Base-by-base conservation (phyloP, 37 sponge, comb jelly and placozoan species). In the Agelas oroides region DNA sequence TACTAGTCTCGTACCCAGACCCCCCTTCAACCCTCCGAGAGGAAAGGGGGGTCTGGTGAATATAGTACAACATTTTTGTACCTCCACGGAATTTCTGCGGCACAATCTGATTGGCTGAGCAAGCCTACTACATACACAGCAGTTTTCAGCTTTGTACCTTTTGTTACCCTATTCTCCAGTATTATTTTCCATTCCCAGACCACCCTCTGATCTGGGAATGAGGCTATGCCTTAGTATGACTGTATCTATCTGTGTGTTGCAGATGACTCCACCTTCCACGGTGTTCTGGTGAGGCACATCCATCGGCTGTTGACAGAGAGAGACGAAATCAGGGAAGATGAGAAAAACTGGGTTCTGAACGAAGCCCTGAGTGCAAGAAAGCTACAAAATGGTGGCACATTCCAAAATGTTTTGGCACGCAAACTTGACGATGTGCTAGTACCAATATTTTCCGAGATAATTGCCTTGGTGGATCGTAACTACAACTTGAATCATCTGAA, bases 341-440 rank as follows among this genome's bases (percentile, higher is more conserved):
- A 69, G 16, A 77, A 41, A 55, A 37, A 84, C 18, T 92, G 93
- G 93, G 89, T 79, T 1, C 53, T 88, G 12, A 71, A 55, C 52
- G 93, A 92, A 57, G 85, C 93, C 12, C 53, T 92, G 76, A 57
- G 81, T 79, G 36, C 73, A 35, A 71, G 61, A 35, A 92, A 78
- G 23, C 88, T 92, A 11, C 79, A 83, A 52, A 59, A 78, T 61
- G 84, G 92, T 34, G 92, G 92, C 30, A 92, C 92, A 35, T 87
- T 87, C 74, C 54, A 64, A 35, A 92, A 87, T 33, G 66, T 66
- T 5, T 62, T 92, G 32, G 17, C 83, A 33, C 74, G 79, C 18
- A 88, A 68, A 81, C 36, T 92, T 40, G 90, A 92, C 63, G 63
- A 88, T 23, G 84, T 85, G 19, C 23, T 95, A 16, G 65, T 76